Conservation (phyloP, 2,797 vertebrate species). For the Oophaga sylvatica region DNA sequence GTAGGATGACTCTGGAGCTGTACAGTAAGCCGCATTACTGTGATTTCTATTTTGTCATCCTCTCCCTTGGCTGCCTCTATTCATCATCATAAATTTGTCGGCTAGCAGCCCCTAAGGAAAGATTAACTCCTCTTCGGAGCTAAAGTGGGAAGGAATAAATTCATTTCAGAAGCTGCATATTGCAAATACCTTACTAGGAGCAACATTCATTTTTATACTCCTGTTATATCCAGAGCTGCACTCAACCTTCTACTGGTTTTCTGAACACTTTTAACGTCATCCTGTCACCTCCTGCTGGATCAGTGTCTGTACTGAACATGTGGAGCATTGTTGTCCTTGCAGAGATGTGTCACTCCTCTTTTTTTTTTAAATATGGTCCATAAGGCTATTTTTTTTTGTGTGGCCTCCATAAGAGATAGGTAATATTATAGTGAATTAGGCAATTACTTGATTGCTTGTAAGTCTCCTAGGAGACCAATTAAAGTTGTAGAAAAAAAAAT, state of each 20-base stretch:
- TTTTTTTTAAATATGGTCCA: no score
- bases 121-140: conserved; percentile 67
- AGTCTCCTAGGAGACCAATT: no score
- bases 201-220: background rate
- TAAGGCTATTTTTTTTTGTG: no score
- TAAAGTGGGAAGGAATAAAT: conserved; percentile 64
- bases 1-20: conserved; percentile 66
- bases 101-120: conserved; percentile 65
- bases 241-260: background rate
- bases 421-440: no score
- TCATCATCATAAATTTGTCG: conserved; percentile 75
- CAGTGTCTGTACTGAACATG: background rate
- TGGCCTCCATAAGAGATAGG: no score
- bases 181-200: background rate
- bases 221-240: background rate
- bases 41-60: conserved; percentile 64
- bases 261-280: background rate
- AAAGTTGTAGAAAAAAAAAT: no score
- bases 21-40: conserved; percentile 67
- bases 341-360: no score
- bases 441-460: no score
- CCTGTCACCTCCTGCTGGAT: background rate
- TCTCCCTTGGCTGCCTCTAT: conserved; percentile 67
- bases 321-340: background rate
- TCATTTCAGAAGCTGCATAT: conserved; percentile 1